These are phyloP conservation scores for Nemotelus pantherinus DNA, from an alignment of 2,888 invertebrate species.

Conservation along the genomic window DNA sequence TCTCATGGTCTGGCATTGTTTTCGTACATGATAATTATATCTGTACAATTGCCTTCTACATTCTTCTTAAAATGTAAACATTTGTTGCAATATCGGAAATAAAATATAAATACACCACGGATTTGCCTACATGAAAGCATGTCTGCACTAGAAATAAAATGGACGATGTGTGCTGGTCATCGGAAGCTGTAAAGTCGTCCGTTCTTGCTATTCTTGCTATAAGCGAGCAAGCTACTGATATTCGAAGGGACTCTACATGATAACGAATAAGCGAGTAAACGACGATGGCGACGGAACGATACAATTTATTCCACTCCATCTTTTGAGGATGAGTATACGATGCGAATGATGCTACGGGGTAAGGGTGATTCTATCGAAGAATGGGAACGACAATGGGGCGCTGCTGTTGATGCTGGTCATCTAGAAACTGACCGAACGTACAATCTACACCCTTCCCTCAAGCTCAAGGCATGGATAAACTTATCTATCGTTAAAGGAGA, in stretches of 20 bases:
- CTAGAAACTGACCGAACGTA: conserved; percentile 9
- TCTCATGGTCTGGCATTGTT: conserved; percentile 38
- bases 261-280: conserved; percentile 27
- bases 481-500: conserved; percentile 15
- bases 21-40: conserved; percentile 50
- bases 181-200: conserved; percentile 43
- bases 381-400: conserved; percentile 10
- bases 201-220: conserved; percentile 17
- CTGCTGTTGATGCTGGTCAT: conserved; percentile 24
- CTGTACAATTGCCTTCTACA: conserved; percentile 49
- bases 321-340: neutral
- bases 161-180: conserved; percentile 35
- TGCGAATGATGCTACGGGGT: neutral
- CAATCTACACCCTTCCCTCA: conserved; percentile 12
- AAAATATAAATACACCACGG: conserved; percentile 49
- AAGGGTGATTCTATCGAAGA: conserved; percentile 2
- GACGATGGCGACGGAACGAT: conserved; percentile 6
- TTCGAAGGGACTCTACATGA: conserved; percentile 34
- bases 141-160: conserved; percentile 4
- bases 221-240: conserved; percentile 42
- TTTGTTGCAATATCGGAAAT: conserved; percentile 49
- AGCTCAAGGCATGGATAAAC: neutral
- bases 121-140: conserved; percentile 34
- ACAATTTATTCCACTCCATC: conserved; percentile 24
- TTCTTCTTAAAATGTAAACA: conserved; percentile 45